Evolutionary conservation across 1,140 invertebrate genomes (phyloP).

Genomic region (Drosophila nigrodunni): DNA sequence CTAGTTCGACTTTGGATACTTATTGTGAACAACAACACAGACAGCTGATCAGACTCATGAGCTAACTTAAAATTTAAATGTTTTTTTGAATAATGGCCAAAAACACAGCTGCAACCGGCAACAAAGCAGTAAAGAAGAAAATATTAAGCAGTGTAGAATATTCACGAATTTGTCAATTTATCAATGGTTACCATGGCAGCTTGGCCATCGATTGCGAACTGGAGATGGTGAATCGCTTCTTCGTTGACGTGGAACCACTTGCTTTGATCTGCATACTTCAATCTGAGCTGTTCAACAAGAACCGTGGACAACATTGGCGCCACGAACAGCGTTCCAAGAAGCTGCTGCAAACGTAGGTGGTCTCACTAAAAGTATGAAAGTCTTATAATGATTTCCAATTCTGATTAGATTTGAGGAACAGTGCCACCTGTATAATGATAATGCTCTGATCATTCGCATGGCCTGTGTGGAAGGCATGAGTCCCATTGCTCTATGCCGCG

Average conservation of each 20-base stretch:
- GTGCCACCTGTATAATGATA: slow-evolving; percentile 82
- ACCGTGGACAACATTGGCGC: slow-evolving; percentile 85
- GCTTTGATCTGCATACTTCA: slow-evolving; percentile 86
- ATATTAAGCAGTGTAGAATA: slow-evolving; percentile 58
- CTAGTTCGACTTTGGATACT: not conserved
- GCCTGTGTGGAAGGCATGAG: slow-evolving; percentile 86
- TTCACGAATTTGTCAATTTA: slow-evolving; percentile 64
- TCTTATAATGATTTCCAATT: not conserved
- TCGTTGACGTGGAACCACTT: slow-evolving; percentile 80
- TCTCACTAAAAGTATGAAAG: not conserved
- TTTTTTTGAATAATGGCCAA: slow-evolving; percentile 37
- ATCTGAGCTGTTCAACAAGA: slow-evolving; percentile 68
- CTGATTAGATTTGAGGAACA: slow-evolving; percentile 60
- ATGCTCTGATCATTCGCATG: slow-evolving; percentile 86
- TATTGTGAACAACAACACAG: not conserved
- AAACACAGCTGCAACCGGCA: not conserved
- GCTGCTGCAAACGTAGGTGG: slow-evolving; percentile 60
- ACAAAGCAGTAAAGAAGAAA: slow-evolving; percentile 36
- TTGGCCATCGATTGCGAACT: slow-evolving; percentile 83
- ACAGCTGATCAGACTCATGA: slow-evolving; percentile 43
- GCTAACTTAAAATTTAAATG: slow-evolving; percentile 28
- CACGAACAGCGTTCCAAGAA: slow-evolving; percentile 70
- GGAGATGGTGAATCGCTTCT: slow-evolving; percentile 75
- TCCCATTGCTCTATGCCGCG: slow-evolving; percentile 88
- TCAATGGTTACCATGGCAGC: slow-evolving; percentile 64